Evolutionary conservation across 2,888 invertebrate genomes (phyloP), one percentile per base, ranked within the genome.

Genomic region (Sarcophaga rosellei): DNA sequence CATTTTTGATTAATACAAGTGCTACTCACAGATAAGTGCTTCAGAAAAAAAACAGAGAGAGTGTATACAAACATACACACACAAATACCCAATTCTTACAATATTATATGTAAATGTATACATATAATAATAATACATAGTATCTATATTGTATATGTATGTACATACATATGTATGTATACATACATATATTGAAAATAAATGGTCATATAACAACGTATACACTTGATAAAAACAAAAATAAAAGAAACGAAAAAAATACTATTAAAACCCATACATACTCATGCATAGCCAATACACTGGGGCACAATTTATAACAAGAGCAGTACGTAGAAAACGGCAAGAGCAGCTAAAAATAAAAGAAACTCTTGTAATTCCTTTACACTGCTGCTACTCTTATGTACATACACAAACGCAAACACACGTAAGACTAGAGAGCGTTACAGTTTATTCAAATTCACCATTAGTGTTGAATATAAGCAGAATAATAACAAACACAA

Each of bases 1-100:
- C 92, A 91, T 92, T 91, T 91, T 91, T 91, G 91, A 91, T 92
- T 91, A 92, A 92, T 81, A 87, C 87, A 85, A 88, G 87, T 87
- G 73, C 84, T 85, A 66, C 85, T 81, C 73, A 74, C 83, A 81
- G 45, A 75, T 74, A 81, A 74, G 80, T 69, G 76, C 77, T 53
- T 53, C 1, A 35, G 17, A 2, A 53, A 53, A 53, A 53, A 3
- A 1, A 47, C 1, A 53, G 0, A 53, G 53, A 12, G 5, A 25
- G n/a, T n/a, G n/a, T 53, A 75, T 23, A 53, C 53, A 59, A 25
- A 57, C 23, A 72, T 66, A 63, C 53, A 72, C 21, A 61, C 20
- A 17, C 72, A 47, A 23, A 57, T 25, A 15, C 17, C 21, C 45
- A 21, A 45, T 74, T 15, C 21, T 4, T 47, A 47, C 23, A 25